A percentile compares a stretch with the other conserved stretches of the same genome.
phyloP scores from a whole-genome alignment of 2,113 vertebrate species.

The Neofelis nebulosa region DNA sequence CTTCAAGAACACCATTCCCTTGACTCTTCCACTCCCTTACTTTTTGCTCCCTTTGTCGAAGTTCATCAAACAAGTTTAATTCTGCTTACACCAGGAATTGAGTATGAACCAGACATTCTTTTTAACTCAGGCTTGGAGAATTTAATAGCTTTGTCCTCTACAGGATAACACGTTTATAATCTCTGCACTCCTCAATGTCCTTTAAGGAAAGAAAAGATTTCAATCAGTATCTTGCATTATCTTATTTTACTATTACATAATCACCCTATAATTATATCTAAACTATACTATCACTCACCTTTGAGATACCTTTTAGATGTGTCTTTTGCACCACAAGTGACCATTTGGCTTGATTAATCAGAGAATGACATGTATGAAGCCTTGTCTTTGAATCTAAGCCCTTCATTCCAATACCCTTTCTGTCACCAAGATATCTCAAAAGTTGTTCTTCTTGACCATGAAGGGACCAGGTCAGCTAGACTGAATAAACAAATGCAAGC shows the following conservation, averaged over 20 bases:
- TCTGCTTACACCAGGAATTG: constrained; percentile 30
- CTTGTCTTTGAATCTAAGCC: background rate
- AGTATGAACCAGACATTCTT: background rate
- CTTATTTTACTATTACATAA: background rate
- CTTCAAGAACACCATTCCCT: background rate
- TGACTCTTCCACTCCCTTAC: background rate
- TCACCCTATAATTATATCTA: background rate
- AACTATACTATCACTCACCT: background rate
- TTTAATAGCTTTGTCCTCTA: background rate
- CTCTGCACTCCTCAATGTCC: background rate
- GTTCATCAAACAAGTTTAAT: background rate
- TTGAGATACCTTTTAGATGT: background rate
- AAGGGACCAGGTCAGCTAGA: background rate
- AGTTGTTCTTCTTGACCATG: background rate
- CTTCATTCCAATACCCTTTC: background rate
- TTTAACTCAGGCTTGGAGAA: background rate
- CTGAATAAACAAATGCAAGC: background rate
- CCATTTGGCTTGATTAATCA: background rate
- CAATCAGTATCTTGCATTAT: background rate
- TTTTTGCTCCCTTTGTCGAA: background rate
- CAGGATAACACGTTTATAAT: background rate
- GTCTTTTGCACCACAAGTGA: background rate
- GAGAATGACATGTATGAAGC: background rate
- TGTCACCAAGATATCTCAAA: constrained; percentile 2
- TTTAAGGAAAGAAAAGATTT: background rate